Evolutionary conservation across 2,113 vertebrate genomes (phyloP), one percentile per base, ranked within the genome.

Genomic region (Amphilophus citrinellus): DNA sequence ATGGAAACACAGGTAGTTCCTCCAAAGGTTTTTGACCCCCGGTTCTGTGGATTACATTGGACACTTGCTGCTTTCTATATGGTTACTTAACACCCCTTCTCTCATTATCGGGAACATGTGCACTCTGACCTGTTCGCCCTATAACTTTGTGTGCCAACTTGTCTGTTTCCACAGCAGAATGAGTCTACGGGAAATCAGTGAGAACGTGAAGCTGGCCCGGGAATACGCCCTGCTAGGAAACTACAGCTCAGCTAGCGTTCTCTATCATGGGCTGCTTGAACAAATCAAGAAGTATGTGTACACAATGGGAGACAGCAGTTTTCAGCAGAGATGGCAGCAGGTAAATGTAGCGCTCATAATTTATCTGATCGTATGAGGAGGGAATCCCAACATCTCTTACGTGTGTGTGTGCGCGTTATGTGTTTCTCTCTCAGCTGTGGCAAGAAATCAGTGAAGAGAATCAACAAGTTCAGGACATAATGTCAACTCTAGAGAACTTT

Each of bases 191-290:
- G 98, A 99, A 95, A 98, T 99, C 91, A 97, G 94, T 79, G 98
- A 99, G 94, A 99, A 99, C 83, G 96, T 99, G 84, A 99, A 98
- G 88, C 91, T 99, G 94, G 98, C 98, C 73, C 96, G 98, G 27
- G 98, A 99, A 87, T 99, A 99, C 83, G 98, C 98, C 2, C 84
- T 99, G 81, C 95, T 99, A 92, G 98, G 98, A 79, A 99, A 99
- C 95, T 99, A 99, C 50, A 98, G 96, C 89, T 98, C 98, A 11
- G 98, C 98, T 0, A 96, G 97, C 86, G 98, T 99, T 50, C 98
- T 98, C 86, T 99, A 99, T 79, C 97, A 97, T 50, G 98, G 98
- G 65, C 94, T 99, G 61, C 96, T 99, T 58, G 97, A 99, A 77
- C 98, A 99, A 89, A 98, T 99, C 93, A 98, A 96, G 81, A 98